phyloP scores from a whole-genome alignment of 2,113 vertebrate genomes.

The Myiagra hebetior region DNA sequence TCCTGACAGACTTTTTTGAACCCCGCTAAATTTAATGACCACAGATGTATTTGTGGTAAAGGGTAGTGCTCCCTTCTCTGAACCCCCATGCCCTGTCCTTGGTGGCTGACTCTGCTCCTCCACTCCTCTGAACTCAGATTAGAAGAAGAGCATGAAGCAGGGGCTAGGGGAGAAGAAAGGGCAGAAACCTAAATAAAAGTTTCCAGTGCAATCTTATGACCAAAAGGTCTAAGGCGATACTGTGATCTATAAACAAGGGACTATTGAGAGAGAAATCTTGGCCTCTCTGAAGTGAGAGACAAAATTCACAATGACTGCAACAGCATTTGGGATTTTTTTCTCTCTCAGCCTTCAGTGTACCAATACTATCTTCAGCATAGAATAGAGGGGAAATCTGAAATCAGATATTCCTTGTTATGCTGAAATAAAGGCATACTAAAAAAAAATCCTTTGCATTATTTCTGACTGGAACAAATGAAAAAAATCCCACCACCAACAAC shows the following conservation, averaged over 20 bases:
- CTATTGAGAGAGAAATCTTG: neutral
- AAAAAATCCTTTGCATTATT: neutral
- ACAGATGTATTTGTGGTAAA: neutral
- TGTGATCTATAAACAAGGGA: neutral
- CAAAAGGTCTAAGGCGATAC: neutral
- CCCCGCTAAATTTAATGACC: neutral
- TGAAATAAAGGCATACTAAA: neutral
- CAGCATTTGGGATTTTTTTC: neutral
- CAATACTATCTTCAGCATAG: accelerated
- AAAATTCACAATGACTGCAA: neutral
- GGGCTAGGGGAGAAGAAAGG: neutral
- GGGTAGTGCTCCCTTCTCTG: neutral
- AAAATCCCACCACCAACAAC: too few species aligned
- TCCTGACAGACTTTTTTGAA: neutral
- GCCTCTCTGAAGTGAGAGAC: neutral
- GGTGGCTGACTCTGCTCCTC: neutral
- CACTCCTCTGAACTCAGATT: neutral
- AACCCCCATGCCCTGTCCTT: neutral
- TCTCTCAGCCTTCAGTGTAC: neutral
- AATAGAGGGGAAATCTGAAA: neutral
- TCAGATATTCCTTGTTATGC: neutral
- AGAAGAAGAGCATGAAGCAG: neutral
- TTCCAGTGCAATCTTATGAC: neutral
- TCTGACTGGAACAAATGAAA: neutral
- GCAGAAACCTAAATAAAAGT: neutral